Percentiles rank a stretch among this genome's conserved stretches.
phyloP scores from a whole-genome alignment of 2,113 vertebrate genomes.

The Alaudala cheleensis region DNA sequence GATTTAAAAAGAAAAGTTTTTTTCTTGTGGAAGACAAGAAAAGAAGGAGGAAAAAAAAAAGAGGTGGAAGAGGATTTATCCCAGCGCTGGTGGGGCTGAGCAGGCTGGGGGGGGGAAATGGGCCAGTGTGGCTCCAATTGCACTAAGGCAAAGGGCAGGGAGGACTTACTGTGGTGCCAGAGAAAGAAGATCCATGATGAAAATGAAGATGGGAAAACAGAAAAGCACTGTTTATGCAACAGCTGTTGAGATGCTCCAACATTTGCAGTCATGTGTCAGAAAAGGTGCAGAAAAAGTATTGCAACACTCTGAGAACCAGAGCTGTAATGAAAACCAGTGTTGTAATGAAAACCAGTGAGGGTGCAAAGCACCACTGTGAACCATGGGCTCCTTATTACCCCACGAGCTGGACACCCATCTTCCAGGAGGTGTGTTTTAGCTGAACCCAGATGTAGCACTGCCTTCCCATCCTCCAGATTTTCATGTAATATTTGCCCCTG shows the following conservation, averaged over 20 bases:
- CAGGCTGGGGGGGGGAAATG: not conserved
- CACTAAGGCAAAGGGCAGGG: not conserved
- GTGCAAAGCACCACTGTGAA: not conserved
- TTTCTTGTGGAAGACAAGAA: no score
- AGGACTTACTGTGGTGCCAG: not conserved
- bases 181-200: not conserved
- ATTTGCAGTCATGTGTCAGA: not conserved
- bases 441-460: not conserved
- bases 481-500: not conserved
- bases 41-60: not conserved
- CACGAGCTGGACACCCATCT: not conserved
- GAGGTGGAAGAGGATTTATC: not conserved
- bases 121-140: not conserved
- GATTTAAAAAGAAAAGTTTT: conserved; percentile 3
- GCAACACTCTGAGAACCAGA: not conserved
- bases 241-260: not conserved
- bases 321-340: not conserved
- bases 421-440: not conserved
- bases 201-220: not conserved
- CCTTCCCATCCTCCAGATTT: not conserved
- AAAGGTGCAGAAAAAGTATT: not conserved
- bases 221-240: not conserved
- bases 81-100: not conserved
- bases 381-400: not conserved
- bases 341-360: not conserved